Percentiles rank a stretch among this genome's conserved stretches.
Conservation (phyloP, 2,113 vertebrate genomes). For the Antechinus flavipes region DNA sequence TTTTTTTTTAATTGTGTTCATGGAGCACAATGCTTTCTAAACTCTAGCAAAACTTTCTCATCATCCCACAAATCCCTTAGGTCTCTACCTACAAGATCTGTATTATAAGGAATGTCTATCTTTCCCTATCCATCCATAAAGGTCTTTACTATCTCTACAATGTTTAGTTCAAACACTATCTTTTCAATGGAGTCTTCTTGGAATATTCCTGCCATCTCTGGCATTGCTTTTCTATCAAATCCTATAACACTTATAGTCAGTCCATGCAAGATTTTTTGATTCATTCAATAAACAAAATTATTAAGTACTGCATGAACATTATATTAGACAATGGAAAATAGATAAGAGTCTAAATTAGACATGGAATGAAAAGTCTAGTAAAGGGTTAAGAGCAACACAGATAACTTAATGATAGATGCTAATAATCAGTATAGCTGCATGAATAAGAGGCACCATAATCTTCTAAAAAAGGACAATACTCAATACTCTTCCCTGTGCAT, state of each 20-base stretch:
- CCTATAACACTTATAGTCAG: neutral
- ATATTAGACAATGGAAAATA: neutral
- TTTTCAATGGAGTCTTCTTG: neutral
- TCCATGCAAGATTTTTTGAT: neutral
- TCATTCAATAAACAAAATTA: neutral
- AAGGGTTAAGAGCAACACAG: neutral
- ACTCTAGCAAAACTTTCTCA: neutral
- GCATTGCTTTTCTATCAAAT: neutral
- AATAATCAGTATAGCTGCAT: neutral
- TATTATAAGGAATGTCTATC: neutral
- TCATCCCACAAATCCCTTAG: neutral
- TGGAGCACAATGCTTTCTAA: neutral
- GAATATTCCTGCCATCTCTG: neutral
- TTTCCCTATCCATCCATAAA: neutral
- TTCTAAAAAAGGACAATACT: neutral
- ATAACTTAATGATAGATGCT: neutral
- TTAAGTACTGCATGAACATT: neutral
- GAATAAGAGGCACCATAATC: neutral
- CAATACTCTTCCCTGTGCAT: neutral
- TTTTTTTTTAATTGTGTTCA: neutral
- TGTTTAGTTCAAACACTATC: neutral
- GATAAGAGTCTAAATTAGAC: neutral
- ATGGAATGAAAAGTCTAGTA: neutral
- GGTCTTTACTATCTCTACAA: neutral
- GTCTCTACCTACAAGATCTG: neutral